Evolutionary conservation across 2,888 invertebrate species (phyloP).

Genomic region (Rhabditophanes sp.): DNA sequence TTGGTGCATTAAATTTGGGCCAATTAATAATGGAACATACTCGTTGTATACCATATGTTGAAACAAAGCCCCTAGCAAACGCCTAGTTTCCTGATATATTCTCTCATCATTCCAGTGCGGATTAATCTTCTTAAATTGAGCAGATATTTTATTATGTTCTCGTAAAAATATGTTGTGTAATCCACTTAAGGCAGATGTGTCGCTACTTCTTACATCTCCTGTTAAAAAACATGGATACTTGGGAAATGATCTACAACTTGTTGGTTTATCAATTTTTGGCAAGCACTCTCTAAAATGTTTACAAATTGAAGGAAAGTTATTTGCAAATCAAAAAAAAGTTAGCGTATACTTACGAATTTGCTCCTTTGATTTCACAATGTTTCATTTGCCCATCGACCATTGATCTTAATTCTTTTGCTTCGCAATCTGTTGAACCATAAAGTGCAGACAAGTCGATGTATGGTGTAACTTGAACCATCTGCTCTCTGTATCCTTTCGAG

Average conservation of each 20-base stretch:
- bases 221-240: slow-evolving; percentile 18
- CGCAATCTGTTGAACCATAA: slow-evolving; percentile 76
- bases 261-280: too few relatives aligned
- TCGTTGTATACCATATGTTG: slow-evolving; percentile 47
- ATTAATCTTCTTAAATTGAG: slow-evolving; percentile 34
- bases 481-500: slow-evolving; percentile 55
- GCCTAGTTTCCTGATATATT: slow-evolving; percentile 46
- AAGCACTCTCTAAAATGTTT: slow-evolving; percentile 4
- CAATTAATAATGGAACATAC: slow-evolving; percentile 65
- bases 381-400: slow-evolving; percentile 47
- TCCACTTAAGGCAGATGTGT: slow-evolving; percentile 40
- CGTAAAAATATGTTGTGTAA: slow-evolving; percentile 40
- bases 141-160: slow-evolving; percentile 42
- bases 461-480: slow-evolving; percentile 78
- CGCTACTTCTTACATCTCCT: slow-evolving; percentile 40
- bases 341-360: too few relatives aligned
- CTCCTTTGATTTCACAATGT: slow-evolving; percentile 34
- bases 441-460: slow-evolving; percentile 62
- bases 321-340: too few relatives aligned
- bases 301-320: slow-evolving; percentile 2
- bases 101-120: slow-evolving; percentile 46
- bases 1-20: slow-evolving; percentile 76
- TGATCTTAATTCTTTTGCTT: slow-evolving; percentile 62
- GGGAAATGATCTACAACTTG: slow-evolving; percentile 12
- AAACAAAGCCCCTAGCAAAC: slow-evolving; percentile 51